Evolutionary conservation across 2,113 vertebrate genomes (phyloP).

Genomic region (Engraulis encrasicolus): DNA sequence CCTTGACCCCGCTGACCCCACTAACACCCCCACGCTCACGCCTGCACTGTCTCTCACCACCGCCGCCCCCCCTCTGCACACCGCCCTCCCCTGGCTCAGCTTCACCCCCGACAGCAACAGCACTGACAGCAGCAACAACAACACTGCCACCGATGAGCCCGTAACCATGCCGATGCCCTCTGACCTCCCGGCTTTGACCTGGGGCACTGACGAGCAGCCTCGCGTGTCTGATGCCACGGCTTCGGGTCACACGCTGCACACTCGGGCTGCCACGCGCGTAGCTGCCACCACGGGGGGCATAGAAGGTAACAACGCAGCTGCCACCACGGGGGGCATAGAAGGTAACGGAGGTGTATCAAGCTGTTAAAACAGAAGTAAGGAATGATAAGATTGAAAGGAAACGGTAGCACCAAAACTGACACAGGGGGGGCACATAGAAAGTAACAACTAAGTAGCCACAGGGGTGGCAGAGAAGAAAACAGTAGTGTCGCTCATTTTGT

Average conservation of each 20-base stretch:
- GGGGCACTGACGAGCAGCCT: slow-evolving; percentile 32
- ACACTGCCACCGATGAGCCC: slow-evolving; percentile 14
- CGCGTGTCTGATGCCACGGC: slow-evolving; percentile 15
- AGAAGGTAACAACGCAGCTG: slow-evolving; percentile 32
- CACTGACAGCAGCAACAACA: background rate
- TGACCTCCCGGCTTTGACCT: slow-evolving; percentile 37
- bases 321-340: background rate
- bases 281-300: slow-evolving; percentile 40
- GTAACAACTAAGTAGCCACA: no score
- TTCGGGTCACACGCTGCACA: slow-evolving; percentile 28
- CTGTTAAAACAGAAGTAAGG: no score
- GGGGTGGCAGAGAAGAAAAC: no score
- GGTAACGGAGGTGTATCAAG: no score
- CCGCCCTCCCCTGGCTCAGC: slow-evolving; percentile 65
- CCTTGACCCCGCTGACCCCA: no score
- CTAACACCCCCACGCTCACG: slow-evolving; percentile 43
- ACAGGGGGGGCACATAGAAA: no score
- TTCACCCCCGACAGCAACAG: slow-evolving; percentile 46
- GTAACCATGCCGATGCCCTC: background rate
- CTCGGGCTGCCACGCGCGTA: slow-evolving; percentile 17
- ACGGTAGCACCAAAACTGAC: no score
- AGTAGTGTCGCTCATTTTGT: no score
- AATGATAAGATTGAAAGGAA: no score
- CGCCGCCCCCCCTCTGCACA: slow-evolving; percentile 44
- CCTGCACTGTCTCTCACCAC: slow-evolving; percentile 58